Evolutionary conservation across 2,797 vertebrate species (phyloP).

Genomic region (Syncerus caffer): DNA sequence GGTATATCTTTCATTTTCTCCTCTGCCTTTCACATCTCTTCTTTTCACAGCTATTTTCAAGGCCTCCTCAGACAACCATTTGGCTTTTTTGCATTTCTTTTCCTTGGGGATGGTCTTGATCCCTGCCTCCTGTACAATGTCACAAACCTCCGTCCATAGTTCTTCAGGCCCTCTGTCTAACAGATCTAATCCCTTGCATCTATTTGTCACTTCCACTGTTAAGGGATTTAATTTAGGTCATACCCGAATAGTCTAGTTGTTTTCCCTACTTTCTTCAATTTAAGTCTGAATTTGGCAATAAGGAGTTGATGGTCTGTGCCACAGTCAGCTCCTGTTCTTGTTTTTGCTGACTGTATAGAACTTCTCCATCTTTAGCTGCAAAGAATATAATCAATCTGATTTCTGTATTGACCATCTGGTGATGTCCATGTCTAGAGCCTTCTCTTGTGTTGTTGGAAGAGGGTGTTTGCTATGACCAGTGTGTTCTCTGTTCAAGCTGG

Average conservation of each 20-base stretch:
- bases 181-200: background rate
- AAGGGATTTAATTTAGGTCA: background rate
- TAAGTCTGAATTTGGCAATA: background rate
- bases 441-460: background rate
- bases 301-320: background rate
- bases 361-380: background rate
- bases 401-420: background rate
- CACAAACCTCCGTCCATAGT: rapidly evolving
- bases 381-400: background rate
- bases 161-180: background rate
- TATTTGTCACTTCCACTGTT: background rate
- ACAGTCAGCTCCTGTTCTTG: background rate
- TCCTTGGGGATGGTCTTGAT: background rate
- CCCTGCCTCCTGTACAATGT: background rate
- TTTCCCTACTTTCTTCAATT: background rate
- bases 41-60: background rate
- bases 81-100: background rate
- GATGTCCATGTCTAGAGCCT: background rate
- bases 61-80: background rate
- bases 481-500: background rate
- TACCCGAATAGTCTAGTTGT: background rate
- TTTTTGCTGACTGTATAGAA: background rate
- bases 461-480: background rate
- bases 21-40: background rate
- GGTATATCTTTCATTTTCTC: background rate